phyloP scores from a whole-genome alignment of 2,888 invertebrate genomes.

The Pandemis corylana region DNA sequence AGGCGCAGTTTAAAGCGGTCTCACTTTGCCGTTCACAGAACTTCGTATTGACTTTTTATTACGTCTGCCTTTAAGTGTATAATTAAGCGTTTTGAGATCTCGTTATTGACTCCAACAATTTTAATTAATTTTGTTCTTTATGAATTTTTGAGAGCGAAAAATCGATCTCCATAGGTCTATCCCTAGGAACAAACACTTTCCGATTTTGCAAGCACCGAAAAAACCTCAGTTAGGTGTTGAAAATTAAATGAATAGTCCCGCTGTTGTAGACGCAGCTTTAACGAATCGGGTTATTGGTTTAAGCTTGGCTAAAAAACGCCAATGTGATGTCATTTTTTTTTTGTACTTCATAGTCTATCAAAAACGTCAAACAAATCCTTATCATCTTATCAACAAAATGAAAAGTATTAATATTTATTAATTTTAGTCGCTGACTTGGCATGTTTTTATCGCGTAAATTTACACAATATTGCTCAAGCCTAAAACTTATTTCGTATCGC shows the following conservation, averaged over 20 bases:
- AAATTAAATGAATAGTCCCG: background rate
- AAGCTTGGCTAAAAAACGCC: conserved; percentile 10
- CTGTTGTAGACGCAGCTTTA: background rate
- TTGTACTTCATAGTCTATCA: background rate
- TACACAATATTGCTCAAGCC: conserved; percentile 8
- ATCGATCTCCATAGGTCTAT: too few relatives aligned
- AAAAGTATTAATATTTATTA: background rate
- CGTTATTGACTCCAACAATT: too few relatives aligned
- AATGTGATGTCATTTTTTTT: background rate
- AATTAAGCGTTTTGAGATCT: too few relatives aligned
- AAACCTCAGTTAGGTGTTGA: background rate
- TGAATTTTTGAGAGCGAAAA: too few relatives aligned
- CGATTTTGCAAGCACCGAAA: too few relatives aligned
- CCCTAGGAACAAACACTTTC: too few relatives aligned
- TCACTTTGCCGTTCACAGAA: too few relatives aligned
- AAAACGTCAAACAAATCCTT: background rate
- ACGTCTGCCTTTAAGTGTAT: too few relatives aligned
- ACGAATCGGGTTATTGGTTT: background rate
- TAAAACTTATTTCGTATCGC: conserved; percentile 35
- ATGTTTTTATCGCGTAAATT: conserved; percentile 27
- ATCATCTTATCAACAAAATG: background rate
- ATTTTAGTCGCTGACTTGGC: conserved; percentile 7
- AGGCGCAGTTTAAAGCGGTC: too few relatives aligned
- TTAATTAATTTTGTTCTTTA: too few relatives aligned
- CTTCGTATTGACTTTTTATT: too few relatives aligned